Percentiles rank a stretch among this genome's conserved stretches.
phyloP scores from a whole-genome alignment of 2,888 invertebrate genomes.

The Coronaproctus castanopsis region DNA sequence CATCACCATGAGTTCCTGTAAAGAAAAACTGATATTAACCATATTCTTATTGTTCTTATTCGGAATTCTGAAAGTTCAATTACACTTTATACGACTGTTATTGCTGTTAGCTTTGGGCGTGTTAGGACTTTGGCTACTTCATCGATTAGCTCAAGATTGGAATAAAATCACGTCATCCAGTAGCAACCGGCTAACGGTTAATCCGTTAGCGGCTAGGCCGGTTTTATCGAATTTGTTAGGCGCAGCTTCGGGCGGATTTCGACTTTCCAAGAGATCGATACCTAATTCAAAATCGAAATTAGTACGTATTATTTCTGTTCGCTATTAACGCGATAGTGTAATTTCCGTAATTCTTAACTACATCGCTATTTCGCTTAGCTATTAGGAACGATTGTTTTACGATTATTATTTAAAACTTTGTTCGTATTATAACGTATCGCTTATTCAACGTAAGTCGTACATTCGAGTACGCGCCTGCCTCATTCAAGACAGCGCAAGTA shows the following conservation, averaged over 20 bases:
- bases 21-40: background rate
- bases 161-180: constrained; percentile 23
- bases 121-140: constrained; percentile 30
- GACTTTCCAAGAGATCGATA: background rate
- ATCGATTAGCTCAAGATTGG: constrained; percentile 29
- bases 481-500: no score
- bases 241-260: background rate
- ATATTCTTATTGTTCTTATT: constrained; percentile 13
- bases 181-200: background rate
- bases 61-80: constrained; percentile 26
- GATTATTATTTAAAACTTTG: no score
- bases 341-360: no score
- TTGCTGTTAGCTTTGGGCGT: constrained; percentile 28
- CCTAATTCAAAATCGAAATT: no score
- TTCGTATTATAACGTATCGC: no score
- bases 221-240: background rate
- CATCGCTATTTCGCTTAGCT: no score
- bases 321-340: no score
- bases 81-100: constrained; percentile 27
- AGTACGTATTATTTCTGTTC: no score
- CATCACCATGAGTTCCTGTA: no score
- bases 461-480: no score
- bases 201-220: constrained; percentile 3
- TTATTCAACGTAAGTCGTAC: no score
- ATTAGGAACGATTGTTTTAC: no score